Evolutionary conservation across 2,888 invertebrate genomes (phyloP), one percentile per base, ranked within the genome.

Genomic region (Phlogophora meticulosa): DNA sequence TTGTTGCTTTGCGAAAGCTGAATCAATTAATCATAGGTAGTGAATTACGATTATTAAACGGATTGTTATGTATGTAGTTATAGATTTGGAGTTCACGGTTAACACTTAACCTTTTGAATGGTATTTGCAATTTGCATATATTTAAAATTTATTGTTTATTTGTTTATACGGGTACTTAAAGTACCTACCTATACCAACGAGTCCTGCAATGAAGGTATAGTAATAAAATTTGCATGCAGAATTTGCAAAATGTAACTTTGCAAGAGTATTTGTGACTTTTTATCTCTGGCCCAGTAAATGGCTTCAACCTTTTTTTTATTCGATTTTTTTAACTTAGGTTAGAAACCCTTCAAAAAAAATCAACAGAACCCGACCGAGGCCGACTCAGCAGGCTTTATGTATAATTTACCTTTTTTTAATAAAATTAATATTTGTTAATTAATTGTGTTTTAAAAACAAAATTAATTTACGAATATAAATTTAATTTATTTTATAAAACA

Each of bases 141-240:
- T 36, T 72, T 61, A 22, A 49, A 38, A 15, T 67, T 51, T 72
- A 67, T 72, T 61, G 62, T 61, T 71, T 72, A 62, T 61, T 42
- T 49, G 48, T 15, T 10, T 38, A 62, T 72, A 28, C 67, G 49
- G 67, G 72, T 69, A 66, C 46, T 40, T 69, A 34, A 15, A 2
- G 9, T 28, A 15, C n/a, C 15, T 17, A 17, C 7, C n/a, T 42
- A 42, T 1, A 7, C n/a, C 28, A 13, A 10, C n/a, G 22, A 45
- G 15, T 36, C 11, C 20, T 24, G 11, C 13, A 52, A 22, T 10
- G 13, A 22, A 15, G 52, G 9, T 15, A 11, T n/a, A 34, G 32
- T 11, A 55, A 46, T 40, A 43, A 52, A 10, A 45, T 52, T 52
- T 65, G 11, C 69, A 45, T 56, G 55, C 9, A 69, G 45, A 68